These are phyloP conservation scores for Bambusicola thoracicus DNA, from an alignment of 2,113 vertebrate genomes.

Conservation along the genomic window DNA sequence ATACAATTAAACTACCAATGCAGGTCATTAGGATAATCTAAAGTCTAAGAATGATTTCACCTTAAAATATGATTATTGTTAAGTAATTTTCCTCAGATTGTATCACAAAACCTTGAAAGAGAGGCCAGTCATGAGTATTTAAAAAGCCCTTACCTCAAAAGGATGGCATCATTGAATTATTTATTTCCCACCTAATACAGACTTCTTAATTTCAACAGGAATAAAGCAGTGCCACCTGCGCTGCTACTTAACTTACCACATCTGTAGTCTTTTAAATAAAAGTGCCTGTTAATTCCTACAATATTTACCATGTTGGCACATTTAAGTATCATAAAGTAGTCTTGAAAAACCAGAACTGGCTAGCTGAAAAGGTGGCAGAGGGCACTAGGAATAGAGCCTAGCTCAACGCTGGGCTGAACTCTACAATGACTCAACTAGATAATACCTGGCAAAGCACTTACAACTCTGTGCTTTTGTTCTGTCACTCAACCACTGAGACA, in stretches of 20 bases:
- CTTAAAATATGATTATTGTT: not conserved
- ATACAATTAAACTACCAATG: not conserved
- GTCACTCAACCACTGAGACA: not conserved
- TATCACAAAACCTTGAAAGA: not conserved
- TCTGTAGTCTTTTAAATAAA: not conserved
- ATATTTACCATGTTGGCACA: rapidly evolving
- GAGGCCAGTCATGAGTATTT: not conserved
- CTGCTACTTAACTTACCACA: not conserved
- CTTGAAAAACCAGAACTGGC: not conserved
- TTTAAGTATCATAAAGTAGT: not conserved
- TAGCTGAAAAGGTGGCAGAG: not conserved
- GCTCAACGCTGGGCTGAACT: not conserved
- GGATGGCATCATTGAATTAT: not conserved
- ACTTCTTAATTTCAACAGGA: not conserved
- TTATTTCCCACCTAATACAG: not conserved
- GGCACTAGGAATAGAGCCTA: not conserved
- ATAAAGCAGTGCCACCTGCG: not conserved
- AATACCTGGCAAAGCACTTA: rapidly evolving
- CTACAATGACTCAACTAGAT: not conserved
- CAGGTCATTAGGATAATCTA: not conserved
- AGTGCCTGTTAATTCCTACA: not conserved
- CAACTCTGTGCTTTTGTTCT: not conserved
- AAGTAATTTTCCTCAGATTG: not conserved
- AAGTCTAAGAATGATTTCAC: not conserved
- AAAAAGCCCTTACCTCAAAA: not conserved